Evolutionary conservation across 2,888 invertebrate genomes (phyloP).

Genomic region (Penaeus monodon): DNA sequence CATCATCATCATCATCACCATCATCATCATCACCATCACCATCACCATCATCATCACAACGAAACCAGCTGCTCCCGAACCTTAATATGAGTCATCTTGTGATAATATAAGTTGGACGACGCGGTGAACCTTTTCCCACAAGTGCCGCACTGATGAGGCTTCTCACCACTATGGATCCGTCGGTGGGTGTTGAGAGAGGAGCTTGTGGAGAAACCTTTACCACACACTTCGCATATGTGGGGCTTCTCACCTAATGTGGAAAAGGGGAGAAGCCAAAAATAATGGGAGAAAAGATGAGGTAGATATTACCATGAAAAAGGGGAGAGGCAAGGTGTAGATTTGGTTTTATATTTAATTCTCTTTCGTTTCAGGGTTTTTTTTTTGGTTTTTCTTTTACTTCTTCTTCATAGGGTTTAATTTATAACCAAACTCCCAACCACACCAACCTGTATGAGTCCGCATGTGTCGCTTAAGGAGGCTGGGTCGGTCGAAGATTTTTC

Average conservation of each 20-base stretch:
- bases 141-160: constrained; percentile 91
- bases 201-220: constrained; percentile 95
- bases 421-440: neutral
- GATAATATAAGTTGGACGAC: constrained; percentile 95
- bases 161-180: constrained; percentile 94
- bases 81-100: constrained; percentile 98
- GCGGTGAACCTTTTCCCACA: constrained; percentile 96
- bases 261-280: neutral
- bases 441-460: constrained; percentile 92
- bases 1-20: neutral
- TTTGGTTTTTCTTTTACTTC: too few relatives aligned
- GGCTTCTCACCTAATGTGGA: constrained; percentile 88
- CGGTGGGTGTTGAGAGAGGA: constrained; percentile 95
- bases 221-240: constrained; percentile 92
- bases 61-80: constrained; percentile 73
- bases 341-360: too few relatives aligned
- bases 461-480: constrained; percentile 93
- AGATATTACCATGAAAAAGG: too few relatives aligned
- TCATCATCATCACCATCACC: neutral
- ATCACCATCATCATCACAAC: constrained; percentile 4
- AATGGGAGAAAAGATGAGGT: neutral
- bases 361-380: too few relatives aligned
- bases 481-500: constrained; percentile 96
- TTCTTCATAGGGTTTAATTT: too few relatives aligned
- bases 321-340: too few relatives aligned